phyloP scores from a whole-genome alignment of 2,113 vertebrate genomes.

The Labeo rohita region DNA sequence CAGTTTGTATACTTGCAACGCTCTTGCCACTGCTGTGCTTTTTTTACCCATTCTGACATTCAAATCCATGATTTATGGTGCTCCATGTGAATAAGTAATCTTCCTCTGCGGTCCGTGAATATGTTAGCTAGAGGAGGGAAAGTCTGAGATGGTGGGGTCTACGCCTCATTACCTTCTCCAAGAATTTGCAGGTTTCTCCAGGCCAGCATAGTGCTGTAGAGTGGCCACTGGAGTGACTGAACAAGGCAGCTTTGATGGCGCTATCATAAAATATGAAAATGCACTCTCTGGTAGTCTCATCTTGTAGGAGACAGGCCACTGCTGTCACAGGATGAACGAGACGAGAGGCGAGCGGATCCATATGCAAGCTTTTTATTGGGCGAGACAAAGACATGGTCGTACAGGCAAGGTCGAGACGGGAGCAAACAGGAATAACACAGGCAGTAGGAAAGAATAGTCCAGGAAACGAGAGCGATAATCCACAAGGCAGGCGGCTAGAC shows the following conservation, averaged over 20 bases:
- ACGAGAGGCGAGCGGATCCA: no score
- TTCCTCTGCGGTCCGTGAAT: constrained; percentile 51
- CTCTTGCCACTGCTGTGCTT: neutral
- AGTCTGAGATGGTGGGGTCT: neutral
- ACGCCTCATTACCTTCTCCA: constrained; percentile 44
- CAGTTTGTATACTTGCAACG: constrained; percentile 30
- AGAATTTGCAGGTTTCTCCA: constrained; percentile 21
- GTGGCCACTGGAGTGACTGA: constrained; percentile 10
- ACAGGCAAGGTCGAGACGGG: no score
- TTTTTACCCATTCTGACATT: constrained; percentile 48
- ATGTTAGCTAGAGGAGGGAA: constrained; percentile 46
- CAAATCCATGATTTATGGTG: constrained; percentile 69
- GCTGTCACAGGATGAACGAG: no score
- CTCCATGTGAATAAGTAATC: constrained; percentile 71
- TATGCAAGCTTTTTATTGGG: no score
- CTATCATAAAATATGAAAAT: constrained; percentile 40
- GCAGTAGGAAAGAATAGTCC: no score
- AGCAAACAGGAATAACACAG: no score
- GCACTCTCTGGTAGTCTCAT: constrained; percentile 3
- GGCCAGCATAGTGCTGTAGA: constrained; percentile 23
- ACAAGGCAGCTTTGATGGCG: constrained; percentile 4
- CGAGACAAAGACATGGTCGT: no score
- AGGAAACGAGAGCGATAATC: no score
- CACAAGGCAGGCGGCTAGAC: no score
- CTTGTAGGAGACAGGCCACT: neutral